These are phyloP conservation scores for Megalops atlanticus DNA, from an alignment of 2,113 vertebrate genomes.

Conservation along the genomic window DNA sequence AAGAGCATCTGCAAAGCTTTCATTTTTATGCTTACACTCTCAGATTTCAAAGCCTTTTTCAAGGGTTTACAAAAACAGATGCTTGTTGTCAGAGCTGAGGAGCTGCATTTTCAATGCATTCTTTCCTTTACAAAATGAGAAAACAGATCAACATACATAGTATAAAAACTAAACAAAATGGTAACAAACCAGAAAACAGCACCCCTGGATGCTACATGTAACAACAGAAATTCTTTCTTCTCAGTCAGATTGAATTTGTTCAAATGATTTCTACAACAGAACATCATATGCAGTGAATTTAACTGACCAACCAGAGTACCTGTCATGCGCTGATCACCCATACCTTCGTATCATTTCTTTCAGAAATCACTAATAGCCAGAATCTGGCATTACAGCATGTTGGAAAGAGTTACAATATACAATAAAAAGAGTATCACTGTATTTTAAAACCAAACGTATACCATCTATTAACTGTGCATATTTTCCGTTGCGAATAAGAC, in stretches of 20 bases:
- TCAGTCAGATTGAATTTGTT: too few species aligned
- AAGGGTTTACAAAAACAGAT: constrained; percentile 35
- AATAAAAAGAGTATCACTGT: background rate
- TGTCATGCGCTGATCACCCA: background rate
- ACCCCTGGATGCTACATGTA: too few species aligned
- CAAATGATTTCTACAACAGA: background rate
- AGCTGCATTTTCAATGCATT: constrained; percentile 21
- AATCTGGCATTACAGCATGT: background rate
- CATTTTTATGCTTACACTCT: constrained; percentile 34
- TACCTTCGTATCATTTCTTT: background rate
- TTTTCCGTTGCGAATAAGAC: constrained; percentile 12
- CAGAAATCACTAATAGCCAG: background rate
- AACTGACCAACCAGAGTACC: too few species aligned
- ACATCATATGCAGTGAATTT: background rate
- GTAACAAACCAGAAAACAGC: background rate
- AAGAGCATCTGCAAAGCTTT: constrained; percentile 47
- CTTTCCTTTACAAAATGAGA: constrained; percentile 22
- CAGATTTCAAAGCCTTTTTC: constrained; percentile 31
- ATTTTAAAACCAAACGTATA: background rate
- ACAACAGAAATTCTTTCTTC: too few species aligned
- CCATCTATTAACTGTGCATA: background rate
- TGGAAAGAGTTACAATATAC: background rate
- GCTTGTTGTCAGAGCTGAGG: constrained; percentile 36
- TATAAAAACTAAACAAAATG: background rate
- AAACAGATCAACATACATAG: background rate